A percentile compares a stretch with the other conserved stretches of the same genome.
phyloP scores from a whole-genome alignment of 2,797 vertebrate species.

The Pachyuromys duprasi region DNA sequence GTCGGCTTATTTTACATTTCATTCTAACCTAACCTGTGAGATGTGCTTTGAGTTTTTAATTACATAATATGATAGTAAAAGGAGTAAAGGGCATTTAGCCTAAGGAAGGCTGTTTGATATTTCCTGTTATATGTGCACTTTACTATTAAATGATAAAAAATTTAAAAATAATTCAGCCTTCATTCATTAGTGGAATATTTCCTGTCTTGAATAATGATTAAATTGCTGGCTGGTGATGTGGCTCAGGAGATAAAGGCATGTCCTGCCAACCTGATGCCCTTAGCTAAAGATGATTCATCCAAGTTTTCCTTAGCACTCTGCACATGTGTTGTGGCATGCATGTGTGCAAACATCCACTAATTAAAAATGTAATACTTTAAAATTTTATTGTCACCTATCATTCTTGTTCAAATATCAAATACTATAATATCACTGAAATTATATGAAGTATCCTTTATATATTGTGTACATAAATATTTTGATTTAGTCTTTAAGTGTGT shows the following conservation, averaged over 20 bases:
- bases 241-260: neutral
- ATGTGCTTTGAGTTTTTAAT: constrained; percentile 12
- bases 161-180: neutral
- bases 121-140: neutral
- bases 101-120: neutral
- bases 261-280: neutral
- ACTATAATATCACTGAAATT: neutral
- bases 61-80: neutral
- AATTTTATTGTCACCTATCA: neutral
- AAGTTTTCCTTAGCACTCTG: neutral
- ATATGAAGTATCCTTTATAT: neutral
- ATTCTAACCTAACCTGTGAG: neutral
- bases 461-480: neutral
- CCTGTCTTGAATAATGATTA: neutral
- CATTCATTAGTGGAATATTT: neutral
- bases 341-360: neutral
- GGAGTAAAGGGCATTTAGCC: neutral
- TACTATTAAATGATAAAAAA: neutral
- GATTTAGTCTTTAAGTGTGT: neutral
- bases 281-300: neutral
- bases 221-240: neutral
- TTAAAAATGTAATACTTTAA: neutral
- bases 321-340: neutral
- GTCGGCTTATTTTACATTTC: neutral
- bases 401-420: neutral